Evolutionary conservation across 2,888 invertebrate species (phyloP).

Genomic region (Cerastis leucographa): DNA sequence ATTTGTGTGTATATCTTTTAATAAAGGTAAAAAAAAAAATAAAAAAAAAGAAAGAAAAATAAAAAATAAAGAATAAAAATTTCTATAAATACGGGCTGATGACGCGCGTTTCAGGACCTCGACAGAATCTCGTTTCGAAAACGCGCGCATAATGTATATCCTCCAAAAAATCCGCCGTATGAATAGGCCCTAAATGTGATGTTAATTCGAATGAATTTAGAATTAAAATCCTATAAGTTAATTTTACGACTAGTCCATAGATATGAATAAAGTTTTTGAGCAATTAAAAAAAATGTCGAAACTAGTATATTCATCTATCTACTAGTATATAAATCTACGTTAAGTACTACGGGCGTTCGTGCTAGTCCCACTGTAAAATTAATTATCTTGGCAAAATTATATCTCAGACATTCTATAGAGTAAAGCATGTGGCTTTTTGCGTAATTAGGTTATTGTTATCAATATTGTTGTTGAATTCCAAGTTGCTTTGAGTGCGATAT

Average conservation of each 20-base stretch:
- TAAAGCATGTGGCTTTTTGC: slow-evolving; percentile 33
- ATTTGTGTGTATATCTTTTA: no score
- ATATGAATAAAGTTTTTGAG: background rate
- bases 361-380: slow-evolving; percentile 15
- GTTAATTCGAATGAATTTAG: background rate
- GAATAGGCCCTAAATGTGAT: background rate
- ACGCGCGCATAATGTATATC: background rate
- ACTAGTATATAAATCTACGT: background rate
- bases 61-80: no score
- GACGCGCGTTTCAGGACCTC: background rate
- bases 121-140: background rate
- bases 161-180: background rate
- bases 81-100: background rate
- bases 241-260: background rate
- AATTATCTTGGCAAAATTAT: slow-evolving; percentile 45
- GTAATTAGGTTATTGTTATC: slow-evolving; percentile 39
- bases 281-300: background rate
- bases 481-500: slow-evolving; percentile 29
- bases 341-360: background rate
- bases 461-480: slow-evolving; percentile 44
- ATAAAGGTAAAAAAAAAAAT: no score
- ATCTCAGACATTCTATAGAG: background rate
- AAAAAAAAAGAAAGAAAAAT: no score
- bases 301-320: background rate
- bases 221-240: background rate